Evolutionary conservation across 2,113 vertebrate species (phyloP).

Genomic region (Epinephelus cyanopodus): DNA sequence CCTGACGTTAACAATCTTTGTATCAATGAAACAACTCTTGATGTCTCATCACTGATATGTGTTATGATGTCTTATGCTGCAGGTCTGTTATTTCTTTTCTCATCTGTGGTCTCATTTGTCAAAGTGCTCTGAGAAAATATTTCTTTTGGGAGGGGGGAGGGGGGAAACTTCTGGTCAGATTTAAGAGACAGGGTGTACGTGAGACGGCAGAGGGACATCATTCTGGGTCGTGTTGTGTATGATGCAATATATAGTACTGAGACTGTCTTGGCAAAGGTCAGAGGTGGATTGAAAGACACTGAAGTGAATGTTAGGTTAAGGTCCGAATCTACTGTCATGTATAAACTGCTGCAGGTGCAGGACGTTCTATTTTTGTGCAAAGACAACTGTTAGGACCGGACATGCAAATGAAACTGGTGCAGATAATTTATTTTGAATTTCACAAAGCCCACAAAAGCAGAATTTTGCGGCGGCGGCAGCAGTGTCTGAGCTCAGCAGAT

Average conservation of each 20-base stretch:
- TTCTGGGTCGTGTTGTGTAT: conserved; percentile 26
- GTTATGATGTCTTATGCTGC: conserved; percentile 14
- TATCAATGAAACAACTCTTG: conserved; percentile 11
- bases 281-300: conserved; percentile 67
- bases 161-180: conserved; percentile 6
- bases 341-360: conserved; percentile 22
- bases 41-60: conserved; percentile 49
- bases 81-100: conserved; percentile 25
- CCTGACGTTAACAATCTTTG: conserved; percentile 14
- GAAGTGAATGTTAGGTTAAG: conserved; percentile 59
- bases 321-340: conserved; percentile 56
- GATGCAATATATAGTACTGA: conserved; percentile 30
- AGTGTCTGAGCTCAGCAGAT: conserved; percentile 27
- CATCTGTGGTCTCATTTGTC: conserved; percentile 4
- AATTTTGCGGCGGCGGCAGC: conserved; percentile 8
- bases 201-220: conserved; percentile 22
- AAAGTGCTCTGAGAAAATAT: conserved; percentile 46
- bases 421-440: conserved; percentile 28
- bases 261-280: conserved; percentile 61
- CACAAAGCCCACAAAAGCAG: conserved; percentile 38
- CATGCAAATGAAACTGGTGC: conserved; percentile 47
- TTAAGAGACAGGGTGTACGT: conserved; percentile 19
- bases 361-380: conserved; percentile 12
- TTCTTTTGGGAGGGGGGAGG: background rate
- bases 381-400: background rate